Base-by-base conservation (phyloP, 2,113 vertebrate species). In the Hippolais icterina region DNA sequence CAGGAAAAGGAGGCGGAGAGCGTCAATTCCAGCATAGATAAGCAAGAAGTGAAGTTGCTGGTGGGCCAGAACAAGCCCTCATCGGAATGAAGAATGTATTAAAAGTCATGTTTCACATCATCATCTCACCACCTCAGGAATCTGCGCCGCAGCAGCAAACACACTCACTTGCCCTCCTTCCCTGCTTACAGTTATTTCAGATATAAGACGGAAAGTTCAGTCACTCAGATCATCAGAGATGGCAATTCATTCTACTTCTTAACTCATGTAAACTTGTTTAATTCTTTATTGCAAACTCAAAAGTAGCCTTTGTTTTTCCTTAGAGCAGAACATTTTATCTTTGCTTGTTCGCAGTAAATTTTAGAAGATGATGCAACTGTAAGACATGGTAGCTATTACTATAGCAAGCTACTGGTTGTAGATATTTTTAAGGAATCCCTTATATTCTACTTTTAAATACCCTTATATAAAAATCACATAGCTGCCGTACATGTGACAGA, bases 21-120 rank as follows among this genome's bases (percentile, higher is more conserved):
- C 2, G 59, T 76, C 50, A 98, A 98, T 77, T 98, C 98, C 96
- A 99, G 98, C 87, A 91, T 98, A 60, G 97, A 98, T 59, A 98
- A 98, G 87, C 94, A 93, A 42, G 96, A 90, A 27, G 79, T 97
- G 60, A 98, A 98, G 95, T 12, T 97, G 21, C 66, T 96, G 71
- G 92, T 90, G 18, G 87, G 87, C 75, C 97, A 97, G 77, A 94
- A 94, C 94, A 96, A 97, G 93, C 97, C 97, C 0, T 79, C 90
- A 4, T 83, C 90, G 5, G 96, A 97, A 79, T 96, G 95, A 97
- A 69, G 78, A 49, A 49, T 18, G 10, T 29, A 31, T n/a, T 17
- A 18, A 24, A 61, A 49, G 41, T 54, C 2, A 1, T 20, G 25
- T 46, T 41, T 24, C 27, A 22, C 12, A 4, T 59, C 46, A 3